Conservation (phyloP, 2,113 vertebrate genomes). For the Chelonoidis abingdonii region DNA sequence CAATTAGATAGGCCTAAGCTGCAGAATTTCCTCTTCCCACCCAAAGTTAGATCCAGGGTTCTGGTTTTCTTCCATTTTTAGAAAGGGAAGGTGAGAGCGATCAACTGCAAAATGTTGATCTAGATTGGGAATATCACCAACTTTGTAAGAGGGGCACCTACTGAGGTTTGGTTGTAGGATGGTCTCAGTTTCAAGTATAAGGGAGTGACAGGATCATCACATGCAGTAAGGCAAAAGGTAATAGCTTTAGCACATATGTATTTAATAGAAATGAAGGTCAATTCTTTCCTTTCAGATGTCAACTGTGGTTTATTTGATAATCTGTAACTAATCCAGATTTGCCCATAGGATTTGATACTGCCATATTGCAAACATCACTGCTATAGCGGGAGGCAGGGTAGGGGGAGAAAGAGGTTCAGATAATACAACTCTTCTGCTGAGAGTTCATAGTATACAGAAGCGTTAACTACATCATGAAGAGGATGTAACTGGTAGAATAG, state of each 20-base stretch:
- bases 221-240: not conserved
- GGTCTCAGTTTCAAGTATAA: not conserved
- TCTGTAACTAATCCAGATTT: not conserved
- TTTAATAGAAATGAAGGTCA: constrained; percentile 48
- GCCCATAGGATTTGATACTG: not conserved
- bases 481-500: not conserved
- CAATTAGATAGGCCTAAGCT: not conserved
- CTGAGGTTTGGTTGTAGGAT: not conserved
- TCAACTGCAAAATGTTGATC: constrained; percentile 5
- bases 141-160: constrained; percentile 21
- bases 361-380: not conserved
- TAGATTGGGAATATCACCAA: constrained; percentile 31
- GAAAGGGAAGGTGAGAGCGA: constrained; percentile 10
- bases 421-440: not conserved
- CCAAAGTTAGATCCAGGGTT: not conserved
- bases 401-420: not conserved
- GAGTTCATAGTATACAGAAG: constrained; percentile 1
- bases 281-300: constrained; percentile 56
- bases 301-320: not conserved
- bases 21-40: not conserved
- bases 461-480: constrained; percentile 42
- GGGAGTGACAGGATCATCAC: not conserved
- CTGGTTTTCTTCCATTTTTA: not conserved
- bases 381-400: not conserved
- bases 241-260: constrained; percentile 24